These are phyloP conservation scores for Danaus plexippus DNA, from an alignment of 1,140 invertebrate species.

Conservation along the genomic window DNA sequence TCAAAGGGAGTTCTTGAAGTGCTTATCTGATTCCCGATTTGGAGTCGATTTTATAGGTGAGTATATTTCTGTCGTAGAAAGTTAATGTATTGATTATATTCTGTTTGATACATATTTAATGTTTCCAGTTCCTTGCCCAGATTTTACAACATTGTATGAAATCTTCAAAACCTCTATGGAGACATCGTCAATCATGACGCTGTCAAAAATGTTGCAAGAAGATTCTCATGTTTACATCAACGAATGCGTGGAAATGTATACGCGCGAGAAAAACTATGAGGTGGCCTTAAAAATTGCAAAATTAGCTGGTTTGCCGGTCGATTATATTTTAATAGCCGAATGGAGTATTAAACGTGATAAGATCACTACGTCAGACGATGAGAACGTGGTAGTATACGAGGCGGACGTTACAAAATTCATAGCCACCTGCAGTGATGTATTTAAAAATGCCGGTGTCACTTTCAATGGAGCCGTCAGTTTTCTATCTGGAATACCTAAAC, in stretches of 20 bases:
- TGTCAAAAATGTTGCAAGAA: slow-evolving; percentile 54
- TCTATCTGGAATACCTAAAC: slow-evolving; percentile 68
- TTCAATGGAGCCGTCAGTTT: slow-evolving; percentile 72
- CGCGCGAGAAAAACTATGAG: slow-evolving; percentile 66
- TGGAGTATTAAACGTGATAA: slow-evolving; percentile 39
- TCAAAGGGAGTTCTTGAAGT: slow-evolving; percentile 72
- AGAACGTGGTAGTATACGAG: slow-evolving; percentile 43
- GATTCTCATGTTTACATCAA: slow-evolving; percentile 39
- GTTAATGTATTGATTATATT: background rate
- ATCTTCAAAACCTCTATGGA: slow-evolving; percentile 70
- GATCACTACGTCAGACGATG: slow-evolving; percentile 18
- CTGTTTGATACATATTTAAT: slow-evolving; percentile 5
- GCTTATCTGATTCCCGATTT: slow-evolving; percentile 67
- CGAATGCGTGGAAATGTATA: slow-evolving; percentile 71
- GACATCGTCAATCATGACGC: slow-evolving; percentile 45
- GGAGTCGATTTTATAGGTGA: slow-evolving; percentile 71
- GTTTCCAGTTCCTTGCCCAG: slow-evolving; percentile 62
- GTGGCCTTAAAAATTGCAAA: slow-evolving; percentile 74
- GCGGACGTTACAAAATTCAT: slow-evolving; percentile 69
- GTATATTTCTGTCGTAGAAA: background rate
- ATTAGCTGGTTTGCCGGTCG: slow-evolving; percentile 60
- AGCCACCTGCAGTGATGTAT: slow-evolving; percentile 72
- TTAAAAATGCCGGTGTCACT: slow-evolving; percentile 70
- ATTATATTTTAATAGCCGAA: slow-evolving; percentile 70
- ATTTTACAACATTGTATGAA: slow-evolving; percentile 69